Base-by-base conservation (phyloP, 2,113 vertebrate genomes). In the Nothobranchius kuhntae region DNA sequence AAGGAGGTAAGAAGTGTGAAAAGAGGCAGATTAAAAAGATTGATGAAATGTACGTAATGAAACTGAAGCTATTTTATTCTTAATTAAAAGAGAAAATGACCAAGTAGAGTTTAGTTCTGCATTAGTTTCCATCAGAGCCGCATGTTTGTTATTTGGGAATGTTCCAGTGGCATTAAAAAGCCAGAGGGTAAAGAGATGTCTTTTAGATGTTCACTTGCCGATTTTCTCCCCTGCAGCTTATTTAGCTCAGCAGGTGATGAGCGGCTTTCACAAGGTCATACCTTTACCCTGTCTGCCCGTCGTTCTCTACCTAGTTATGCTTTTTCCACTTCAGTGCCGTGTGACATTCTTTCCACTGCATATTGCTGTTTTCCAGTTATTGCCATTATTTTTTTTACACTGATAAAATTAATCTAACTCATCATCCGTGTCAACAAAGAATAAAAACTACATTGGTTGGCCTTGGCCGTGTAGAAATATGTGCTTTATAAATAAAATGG, bases 171-270 rank as follows among this genome's bases (percentile, higher is more conserved):
- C 50, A 51, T 62, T 71, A 81, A 72, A 64, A 71, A 70, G 69
- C 61, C 14, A 11, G 62, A 63, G 69, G 73, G 46, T 26, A 56
- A 50, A 75, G 40, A 70, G 62, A 69, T 51, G 35, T 64, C 51
- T 54, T 13, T 61, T 13, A 50, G 60, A 62, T 74, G 61, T 54
- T 74, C 61, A 78, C 47, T n/a, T 77, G 72, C 59, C 30, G 1
- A 71, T 80, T 79, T 59, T 65, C 24, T 80, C 62, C 81, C 48
- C 73, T 81, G 30, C 65, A 77, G 84, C 72, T 82, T 56, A 74
- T 90, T 82, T 82, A 61, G 80, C 88, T 67, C 83, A 80, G 83
- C 85, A 80, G 83, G 85, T 78, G 73, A 84, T 65, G 77, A 73
- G 73, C 75, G 66, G 63, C 61, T 78, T 82, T 72, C 56, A 77